Base-by-base conservation (phyloP, 2,888 invertebrate genomes). In the Clanis bilineata region DNA sequence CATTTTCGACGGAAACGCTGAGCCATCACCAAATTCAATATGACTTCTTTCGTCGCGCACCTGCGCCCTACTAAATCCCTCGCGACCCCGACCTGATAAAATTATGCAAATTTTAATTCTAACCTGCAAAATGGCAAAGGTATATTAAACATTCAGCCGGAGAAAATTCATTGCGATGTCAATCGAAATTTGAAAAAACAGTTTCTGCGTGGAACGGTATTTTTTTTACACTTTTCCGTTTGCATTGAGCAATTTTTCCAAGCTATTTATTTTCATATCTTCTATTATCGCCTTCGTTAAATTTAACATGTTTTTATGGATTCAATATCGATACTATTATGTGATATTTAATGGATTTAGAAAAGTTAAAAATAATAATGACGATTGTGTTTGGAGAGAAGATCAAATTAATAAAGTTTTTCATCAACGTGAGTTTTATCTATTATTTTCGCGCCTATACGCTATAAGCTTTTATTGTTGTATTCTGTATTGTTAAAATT, bases 91-190 rank as follows among this genome's bases (percentile, higher is more conserved):
- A 63, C 63, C 59, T 70, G 71, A 72, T 75, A 71, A 72, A 70
- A 69, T 78, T 78, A 82, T 80, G 77, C 66, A 74, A 74, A 80
- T 80, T 74, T 71, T 70, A 74, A 77, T 73, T 70, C 72, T 68
- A 73, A 67, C 73, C 64, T 59, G 64, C 63, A 67, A 69, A 74
- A 71, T 65, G 66, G 60, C 62, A 64, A 69, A 63, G 66, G 64
- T 59, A 65, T 66, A 71, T 65, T 62, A 66, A 64, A 38, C 55
- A 43, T 57, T 58, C 55, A 38, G 32, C 51, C 32, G 28, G 4
- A 18, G 0, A 18, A 51, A 51, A 51, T 51, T 51, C 18, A 51
- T 32, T 18, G 51, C 10, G 18, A 9, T 18, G 15, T 23, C 45
- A 23, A 45, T 23, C 18, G 51, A 18, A 51, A 18, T 51, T 28